A percentile compares a stretch with the other conserved stretches of the same genome.
Evolutionary conservation across 2,113 vertebrate genomes (phyloP).

Genomic region (Dendrocopos noguchii): DNA sequence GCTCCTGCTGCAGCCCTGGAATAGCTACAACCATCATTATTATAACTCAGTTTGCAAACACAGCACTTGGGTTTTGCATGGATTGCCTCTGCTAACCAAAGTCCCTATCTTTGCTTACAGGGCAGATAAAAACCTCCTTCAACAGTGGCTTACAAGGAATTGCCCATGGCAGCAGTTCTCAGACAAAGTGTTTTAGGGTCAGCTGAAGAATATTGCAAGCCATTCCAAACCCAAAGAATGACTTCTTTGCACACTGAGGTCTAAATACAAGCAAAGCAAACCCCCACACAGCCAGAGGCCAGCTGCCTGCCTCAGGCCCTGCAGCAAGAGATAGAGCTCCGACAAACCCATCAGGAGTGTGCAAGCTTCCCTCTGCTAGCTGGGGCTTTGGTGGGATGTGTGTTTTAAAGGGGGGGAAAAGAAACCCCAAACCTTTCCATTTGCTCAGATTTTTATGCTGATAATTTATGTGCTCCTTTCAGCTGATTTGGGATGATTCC

Average conservation of each 20-base stretch:
- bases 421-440: neutral
- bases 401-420: neutral
- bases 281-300: neutral
- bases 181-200: neutral
- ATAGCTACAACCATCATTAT: neutral
- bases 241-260: neutral
- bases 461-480: neutral
- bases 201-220: neutral
- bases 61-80: neutral
- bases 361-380: neutral
- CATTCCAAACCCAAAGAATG: neutral
- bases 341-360: neutral
- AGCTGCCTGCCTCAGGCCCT: neutral
- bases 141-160: neutral
- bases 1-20: neutral
- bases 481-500: neutral
- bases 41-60: neutral
- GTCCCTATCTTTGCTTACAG: neutral
- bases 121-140: conserved; percentile 4
- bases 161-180: neutral
- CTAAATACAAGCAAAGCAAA: neutral
- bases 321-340: neutral
- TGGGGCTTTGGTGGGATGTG: neutral
- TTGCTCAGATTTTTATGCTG: neutral
- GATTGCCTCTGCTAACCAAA: neutral